Conservation (phyloP, 2,888 invertebrate genomes). For the Yponomeuta evonymella region DNA sequence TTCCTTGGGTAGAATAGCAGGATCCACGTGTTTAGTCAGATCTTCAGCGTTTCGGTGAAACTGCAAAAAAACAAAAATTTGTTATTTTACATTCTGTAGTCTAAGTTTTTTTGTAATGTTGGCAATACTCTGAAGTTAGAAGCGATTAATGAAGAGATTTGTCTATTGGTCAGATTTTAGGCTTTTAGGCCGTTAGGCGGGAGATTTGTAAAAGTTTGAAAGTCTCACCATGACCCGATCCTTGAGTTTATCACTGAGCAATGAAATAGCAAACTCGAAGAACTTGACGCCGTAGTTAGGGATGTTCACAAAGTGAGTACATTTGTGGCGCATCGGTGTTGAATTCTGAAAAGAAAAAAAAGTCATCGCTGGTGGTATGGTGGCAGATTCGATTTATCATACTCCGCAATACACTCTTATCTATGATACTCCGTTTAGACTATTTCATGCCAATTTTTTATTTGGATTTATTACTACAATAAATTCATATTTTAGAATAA, state of each 20-base stretch:
- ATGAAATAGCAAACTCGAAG: conserved; percentile 87
- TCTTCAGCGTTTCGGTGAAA: conserved; percentile 85
- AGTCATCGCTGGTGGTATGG: too few species aligned
- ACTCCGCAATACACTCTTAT: too few species aligned
- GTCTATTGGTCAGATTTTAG: neutral
- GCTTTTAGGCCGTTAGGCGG: neutral
- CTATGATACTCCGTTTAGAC: too few species aligned
- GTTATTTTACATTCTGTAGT: conserved; percentile 19
- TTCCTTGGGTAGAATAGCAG: conserved; percentile 88
- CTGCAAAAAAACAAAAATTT: conserved; percentile 45
- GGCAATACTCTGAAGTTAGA: conserved; percentile 20
- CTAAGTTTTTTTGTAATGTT: conserved; percentile 3
- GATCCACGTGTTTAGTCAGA: conserved; percentile 82
- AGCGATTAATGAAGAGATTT: neutral
- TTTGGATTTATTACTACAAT: too few species aligned
- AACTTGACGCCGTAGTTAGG: conserved; percentile 87
- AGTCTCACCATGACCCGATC: conserved; percentile 84
- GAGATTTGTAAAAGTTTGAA: conserved; percentile 20
- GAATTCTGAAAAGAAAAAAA: conserved; percentile 79
- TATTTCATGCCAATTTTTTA: too few species aligned
- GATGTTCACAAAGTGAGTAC: conserved; percentile 90
- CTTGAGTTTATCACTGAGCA: conserved; percentile 89
- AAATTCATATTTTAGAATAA: too few species aligned
- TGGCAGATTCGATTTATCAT: too few species aligned
- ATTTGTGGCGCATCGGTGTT: conserved; percentile 93